Conservation (phyloP, 2,888 invertebrate genomes). For the Drosophila meridionalis region DNA sequence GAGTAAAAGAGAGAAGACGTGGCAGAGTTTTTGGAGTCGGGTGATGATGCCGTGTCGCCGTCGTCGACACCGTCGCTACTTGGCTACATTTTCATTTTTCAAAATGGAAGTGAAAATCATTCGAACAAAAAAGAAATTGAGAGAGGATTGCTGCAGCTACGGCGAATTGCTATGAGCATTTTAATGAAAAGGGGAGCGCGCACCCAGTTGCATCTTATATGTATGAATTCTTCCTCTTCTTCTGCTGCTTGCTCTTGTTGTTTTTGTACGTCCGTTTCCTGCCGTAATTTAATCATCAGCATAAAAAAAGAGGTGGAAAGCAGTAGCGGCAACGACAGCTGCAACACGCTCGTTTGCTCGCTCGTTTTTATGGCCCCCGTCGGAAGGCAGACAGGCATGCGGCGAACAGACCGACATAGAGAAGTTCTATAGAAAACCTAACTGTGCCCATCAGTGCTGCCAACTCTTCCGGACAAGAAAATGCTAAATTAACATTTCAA, state of each 20-base stretch:
- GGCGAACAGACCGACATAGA: conserved; percentile 37
- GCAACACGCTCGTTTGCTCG: conserved; percentile 47
- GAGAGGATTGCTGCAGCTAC: conserved; percentile 1
- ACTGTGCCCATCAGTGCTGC: conserved; percentile 53
- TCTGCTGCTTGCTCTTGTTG: conserved; percentile 5
- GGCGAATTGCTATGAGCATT: conserved; percentile 36
- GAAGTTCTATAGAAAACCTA: conserved; percentile 60
- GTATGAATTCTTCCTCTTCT: conserved; percentile 14
- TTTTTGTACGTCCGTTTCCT: conserved; percentile 51
- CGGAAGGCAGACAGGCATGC: conserved; percentile 10
- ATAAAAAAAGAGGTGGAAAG: conserved; percentile 55
- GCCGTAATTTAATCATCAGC: conserved; percentile 62
- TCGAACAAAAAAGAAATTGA: conserved; percentile 12
- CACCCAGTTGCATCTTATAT: conserved; percentile 24
- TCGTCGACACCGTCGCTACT: conserved; percentile 6
- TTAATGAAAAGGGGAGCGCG: conserved; percentile 41
- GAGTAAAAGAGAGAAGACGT: conserved; percentile 45
- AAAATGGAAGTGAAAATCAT: conserved; percentile 47
- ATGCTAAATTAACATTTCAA: too few species aligned
- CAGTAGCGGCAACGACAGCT: conserved; percentile 46
- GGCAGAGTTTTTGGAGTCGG: conserved; percentile 47
- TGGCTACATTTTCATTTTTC: conserved; percentile 52
- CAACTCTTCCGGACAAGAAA: too few species aligned
- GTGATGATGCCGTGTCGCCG: conserved; percentile 32
- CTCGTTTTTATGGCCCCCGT: conserved; percentile 50